These are phyloP conservation scores for Scophthalmus maximus DNA, from an alignment of 2,113 vertebrate genomes.

Conservation along the genomic window DNA sequence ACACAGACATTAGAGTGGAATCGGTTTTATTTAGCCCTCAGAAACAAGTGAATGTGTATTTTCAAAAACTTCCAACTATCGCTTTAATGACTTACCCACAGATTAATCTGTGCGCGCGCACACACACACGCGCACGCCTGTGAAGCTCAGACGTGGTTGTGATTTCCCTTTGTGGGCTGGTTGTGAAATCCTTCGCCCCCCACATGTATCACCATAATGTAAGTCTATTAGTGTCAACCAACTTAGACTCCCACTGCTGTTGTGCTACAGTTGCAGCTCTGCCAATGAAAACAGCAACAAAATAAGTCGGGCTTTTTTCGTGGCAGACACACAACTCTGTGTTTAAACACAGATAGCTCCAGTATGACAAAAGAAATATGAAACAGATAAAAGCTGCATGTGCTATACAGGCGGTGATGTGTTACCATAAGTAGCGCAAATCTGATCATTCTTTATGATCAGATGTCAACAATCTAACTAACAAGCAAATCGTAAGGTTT, in stretches of 20 bases:
- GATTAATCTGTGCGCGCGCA: too few relatives aligned
- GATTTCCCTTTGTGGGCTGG: neutral
- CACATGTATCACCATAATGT: neutral
- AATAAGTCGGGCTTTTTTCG: neutral
- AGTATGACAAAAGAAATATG: neutral
- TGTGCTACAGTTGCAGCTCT: neutral
- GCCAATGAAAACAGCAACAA: constrained; percentile 2
- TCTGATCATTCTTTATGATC: too few relatives aligned
- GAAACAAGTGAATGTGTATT: too few relatives aligned
- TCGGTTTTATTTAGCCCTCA: too few relatives aligned
- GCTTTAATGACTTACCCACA: neutral
- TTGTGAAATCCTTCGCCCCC: constrained; percentile 2
- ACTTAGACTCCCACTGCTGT: neutral
- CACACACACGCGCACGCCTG: neutral
- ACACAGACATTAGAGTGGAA: neutral
- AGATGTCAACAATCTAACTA: neutral
- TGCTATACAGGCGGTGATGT: neutral
- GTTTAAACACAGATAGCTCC: neutral
- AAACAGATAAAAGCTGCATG: neutral
- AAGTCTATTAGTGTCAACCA: neutral
- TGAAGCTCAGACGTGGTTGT: neutral
- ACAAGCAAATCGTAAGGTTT: neutral
- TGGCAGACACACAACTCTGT: too few relatives aligned
- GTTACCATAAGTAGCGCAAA: neutral
- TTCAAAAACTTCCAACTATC: neutral